These are phyloP conservation scores for Petrocephalus microphthalmus DNA, from an alignment of 2,113 vertebrate genomes.

Conservation along the genomic window DNA sequence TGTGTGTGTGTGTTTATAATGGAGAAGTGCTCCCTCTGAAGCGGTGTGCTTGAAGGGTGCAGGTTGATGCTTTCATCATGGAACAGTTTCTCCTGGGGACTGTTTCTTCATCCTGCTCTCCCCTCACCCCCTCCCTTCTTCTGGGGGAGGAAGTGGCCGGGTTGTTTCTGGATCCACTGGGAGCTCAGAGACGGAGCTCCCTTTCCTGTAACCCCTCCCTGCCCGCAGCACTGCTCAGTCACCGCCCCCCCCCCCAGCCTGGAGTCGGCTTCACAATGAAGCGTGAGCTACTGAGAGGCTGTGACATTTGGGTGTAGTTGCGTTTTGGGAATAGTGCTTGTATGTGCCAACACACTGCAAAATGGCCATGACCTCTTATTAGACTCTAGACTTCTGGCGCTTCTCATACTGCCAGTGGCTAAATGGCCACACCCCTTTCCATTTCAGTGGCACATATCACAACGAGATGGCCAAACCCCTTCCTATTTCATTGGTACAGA, in stretches of 20 bases:
- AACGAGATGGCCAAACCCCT: background rate
- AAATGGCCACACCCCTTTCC: background rate
- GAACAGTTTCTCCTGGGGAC: background rate
- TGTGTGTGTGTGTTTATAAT: background rate
- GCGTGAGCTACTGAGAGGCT: background rate
- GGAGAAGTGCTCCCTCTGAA: background rate
- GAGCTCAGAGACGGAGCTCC: slow-evolving; percentile 52
- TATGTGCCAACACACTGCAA: background rate
- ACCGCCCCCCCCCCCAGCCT: background rate
- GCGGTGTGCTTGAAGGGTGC: background rate
- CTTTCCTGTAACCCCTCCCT: slow-evolving; percentile 64
- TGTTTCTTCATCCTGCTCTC: slow-evolving; percentile 25
- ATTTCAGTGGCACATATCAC: background rate
- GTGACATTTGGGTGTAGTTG: background rate
- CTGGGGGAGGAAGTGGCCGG: slow-evolving; percentile 56
- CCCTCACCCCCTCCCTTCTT: background rate
- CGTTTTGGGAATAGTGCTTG: background rate
- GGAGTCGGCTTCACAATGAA: background rate
- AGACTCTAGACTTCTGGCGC: no score
- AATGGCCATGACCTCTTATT: background rate
- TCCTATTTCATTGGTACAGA: background rate
- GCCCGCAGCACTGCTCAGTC: slow-evolving; percentile 23
- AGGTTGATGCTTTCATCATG: slow-evolving; percentile 5
- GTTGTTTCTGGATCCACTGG: slow-evolving; percentile 56
- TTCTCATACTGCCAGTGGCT: background rate